phyloP scores from a whole-genome alignment of 2,797 vertebrate species.

The Jordanella pulchra region DNA sequence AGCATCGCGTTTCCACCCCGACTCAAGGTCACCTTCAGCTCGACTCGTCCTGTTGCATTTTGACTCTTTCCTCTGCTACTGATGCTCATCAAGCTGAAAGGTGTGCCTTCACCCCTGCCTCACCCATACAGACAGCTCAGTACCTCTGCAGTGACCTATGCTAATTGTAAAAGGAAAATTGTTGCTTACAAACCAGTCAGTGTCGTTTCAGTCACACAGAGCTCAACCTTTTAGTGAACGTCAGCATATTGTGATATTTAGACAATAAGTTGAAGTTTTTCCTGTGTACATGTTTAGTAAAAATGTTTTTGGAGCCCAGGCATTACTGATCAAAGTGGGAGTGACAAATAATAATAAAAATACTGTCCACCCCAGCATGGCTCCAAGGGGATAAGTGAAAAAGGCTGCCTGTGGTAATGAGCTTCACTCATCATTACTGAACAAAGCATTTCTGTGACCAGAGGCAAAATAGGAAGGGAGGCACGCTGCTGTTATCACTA shows the following conservation, averaged over 20 bases:
- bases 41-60: conserved; percentile 36
- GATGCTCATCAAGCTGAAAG: conserved; percentile 52
- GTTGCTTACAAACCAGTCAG: background rate
- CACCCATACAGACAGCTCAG: conserved; percentile 21
- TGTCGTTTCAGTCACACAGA: background rate
- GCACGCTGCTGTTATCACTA: background rate
- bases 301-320: background rate
- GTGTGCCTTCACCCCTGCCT: conserved; percentile 33
- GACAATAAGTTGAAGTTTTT: background rate
- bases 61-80: conserved; percentile 53
- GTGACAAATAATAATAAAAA: background rate
- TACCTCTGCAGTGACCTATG: background rate
- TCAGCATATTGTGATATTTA: background rate
- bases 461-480: background rate
- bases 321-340: conserved; percentile 2
- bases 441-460: background rate
- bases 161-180: background rate
- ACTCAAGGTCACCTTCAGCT: conserved; percentile 70
- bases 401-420: background rate
- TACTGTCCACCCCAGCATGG: background rate
- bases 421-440: background rate
- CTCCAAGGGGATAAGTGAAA: background rate
- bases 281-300: background rate
- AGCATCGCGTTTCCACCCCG: conserved; percentile 32
- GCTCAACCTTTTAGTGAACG: background rate